Percentiles rank a stretch among this genome's conserved stretches.
phyloP scores from a whole-genome alignment of 2,888 invertebrate genomes.

The Patella caerulea region DNA sequence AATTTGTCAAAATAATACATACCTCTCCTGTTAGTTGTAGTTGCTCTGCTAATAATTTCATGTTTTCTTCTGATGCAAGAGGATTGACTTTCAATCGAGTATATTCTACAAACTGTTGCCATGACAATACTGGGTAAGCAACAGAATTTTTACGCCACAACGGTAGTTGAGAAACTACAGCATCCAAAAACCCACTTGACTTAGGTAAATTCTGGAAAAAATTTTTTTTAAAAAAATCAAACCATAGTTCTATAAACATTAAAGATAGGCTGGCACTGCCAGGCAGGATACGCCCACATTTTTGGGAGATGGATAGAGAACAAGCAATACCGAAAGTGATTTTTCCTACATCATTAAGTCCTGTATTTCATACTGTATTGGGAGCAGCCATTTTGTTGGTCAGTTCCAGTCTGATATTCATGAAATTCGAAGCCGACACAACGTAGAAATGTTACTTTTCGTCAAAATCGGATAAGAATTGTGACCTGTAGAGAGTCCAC shows the following conservation, averaged over 20 bases:
- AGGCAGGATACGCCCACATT: too few species aligned
- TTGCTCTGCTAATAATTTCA: conserved; percentile 77
- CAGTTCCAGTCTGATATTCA: too few species aligned
- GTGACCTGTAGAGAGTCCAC: too few species aligned
- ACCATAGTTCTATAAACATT: background rate
- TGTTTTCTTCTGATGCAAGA: conserved; percentile 78
- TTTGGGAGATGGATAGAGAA: too few species aligned
- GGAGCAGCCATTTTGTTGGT: too few species aligned
- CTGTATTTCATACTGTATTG: too few species aligned
- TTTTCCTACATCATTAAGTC: too few species aligned
- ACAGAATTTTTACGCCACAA: conserved; percentile 75
- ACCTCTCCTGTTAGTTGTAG: conserved; percentile 80
- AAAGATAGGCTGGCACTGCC: too few species aligned
- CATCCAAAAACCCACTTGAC: conserved; percentile 77
- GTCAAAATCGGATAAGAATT: too few species aligned
- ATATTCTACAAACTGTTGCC: conserved; percentile 76
- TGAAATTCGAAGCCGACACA: too few species aligned
- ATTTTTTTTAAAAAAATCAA: background rate
- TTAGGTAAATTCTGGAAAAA: conserved; percentile 72
- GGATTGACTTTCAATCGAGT: conserved; percentile 78
- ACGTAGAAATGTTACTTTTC: too few species aligned
- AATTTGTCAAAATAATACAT: conserved; percentile 10
- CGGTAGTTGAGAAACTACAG: conserved; percentile 74
- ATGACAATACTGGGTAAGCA: conserved; percentile 78
- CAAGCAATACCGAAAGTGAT: too few species aligned